Base-by-base conservation (phyloP, 2,797 vertebrate species). In the Pseudocheirus occidentalis region DNA sequence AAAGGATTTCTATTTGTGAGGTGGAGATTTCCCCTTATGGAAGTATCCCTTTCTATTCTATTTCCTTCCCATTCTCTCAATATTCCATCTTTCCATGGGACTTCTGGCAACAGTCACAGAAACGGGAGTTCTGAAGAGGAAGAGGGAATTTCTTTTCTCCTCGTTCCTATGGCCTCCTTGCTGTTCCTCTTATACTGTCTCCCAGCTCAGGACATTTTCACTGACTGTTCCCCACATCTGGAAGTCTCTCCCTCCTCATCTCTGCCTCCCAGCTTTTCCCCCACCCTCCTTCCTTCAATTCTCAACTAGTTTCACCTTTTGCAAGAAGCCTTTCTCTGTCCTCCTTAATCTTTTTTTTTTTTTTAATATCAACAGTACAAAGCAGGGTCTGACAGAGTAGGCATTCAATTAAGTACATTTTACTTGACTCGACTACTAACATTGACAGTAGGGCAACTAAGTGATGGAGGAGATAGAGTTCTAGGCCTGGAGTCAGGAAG, bases 51-150 rank as follows among this genome's bases (percentile, higher is more conserved):
- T 96, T 40, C 87, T 96, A 40, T 91, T 98, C 13, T 59, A 13
- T 96, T 96, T 97, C 95, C 94, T 96, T 95, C 53, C 52, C 94
- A 90, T 94, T 96, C 96, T 90, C 89, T 95, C 91, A 93, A 91
- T 94, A 54, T 95, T 96, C 89, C 93, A n/a, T 87, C 96, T 97
- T 97, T 98, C 16, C 21, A 97, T 93, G 94, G 91, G 89, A 90
- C 92, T 62, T 29, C 94, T 94, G 94, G 94, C 90, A 97, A 93
- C 89, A 94, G 29, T 81, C 93, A 24, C 34, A 81, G 96, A 95
- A 96, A 97, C 18, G 91, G 54, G 66, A 97, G 95, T 95, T 92
- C 91, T 55, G 55, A 66, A 59, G 28, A 94, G 92, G 94, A 95
- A 93, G 57, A 81, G 59, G 95, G 90, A 95, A 92, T 0, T 9